Evolutionary conservation across 1,140 invertebrate species (phyloP).

Genomic region (Conopomorpha cramerella): DNA sequence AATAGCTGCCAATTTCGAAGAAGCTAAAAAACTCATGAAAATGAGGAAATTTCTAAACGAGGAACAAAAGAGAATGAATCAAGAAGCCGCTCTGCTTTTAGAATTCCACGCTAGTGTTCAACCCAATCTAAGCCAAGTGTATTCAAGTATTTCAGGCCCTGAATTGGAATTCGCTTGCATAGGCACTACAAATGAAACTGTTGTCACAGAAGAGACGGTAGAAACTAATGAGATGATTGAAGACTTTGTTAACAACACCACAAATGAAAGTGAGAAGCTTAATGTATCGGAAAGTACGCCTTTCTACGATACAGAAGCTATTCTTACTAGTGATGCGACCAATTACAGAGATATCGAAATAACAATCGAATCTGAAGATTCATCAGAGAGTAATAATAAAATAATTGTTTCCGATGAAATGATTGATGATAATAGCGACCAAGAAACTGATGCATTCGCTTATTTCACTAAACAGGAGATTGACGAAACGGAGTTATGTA

Average conservation of each 20-base stretch:
- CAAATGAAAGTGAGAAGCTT: too few relatives aligned
- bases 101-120: constrained; percentile 54
- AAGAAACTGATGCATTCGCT: constrained; percentile 11
- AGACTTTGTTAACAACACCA: too few relatives aligned
- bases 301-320: too few relatives aligned
- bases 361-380: background rate
- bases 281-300: too few relatives aligned
- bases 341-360: background rate
- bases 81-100: constrained; percentile 48
- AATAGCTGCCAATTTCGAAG: constrained; percentile 64
- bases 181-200: constrained; percentile 7
- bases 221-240: constrained; percentile 1
- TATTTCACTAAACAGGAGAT: constrained; percentile 41
- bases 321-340: too few relatives aligned
- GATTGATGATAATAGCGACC: background rate
- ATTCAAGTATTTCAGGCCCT: constrained; percentile 47
- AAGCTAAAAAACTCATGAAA: constrained; percentile 66
- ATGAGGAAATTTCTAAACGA: constrained; percentile 65
- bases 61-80: constrained; percentile 59
- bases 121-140: constrained; percentile 47
- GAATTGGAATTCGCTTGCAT: constrained; percentile 49
- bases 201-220: background rate
- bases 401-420: constrained; percentile 3
- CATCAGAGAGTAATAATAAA: background rate
- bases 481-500: constrained; percentile 26